phyloP scores from a whole-genome alignment of 2,797 vertebrate species.

The Manis pentadactyla region DNA sequence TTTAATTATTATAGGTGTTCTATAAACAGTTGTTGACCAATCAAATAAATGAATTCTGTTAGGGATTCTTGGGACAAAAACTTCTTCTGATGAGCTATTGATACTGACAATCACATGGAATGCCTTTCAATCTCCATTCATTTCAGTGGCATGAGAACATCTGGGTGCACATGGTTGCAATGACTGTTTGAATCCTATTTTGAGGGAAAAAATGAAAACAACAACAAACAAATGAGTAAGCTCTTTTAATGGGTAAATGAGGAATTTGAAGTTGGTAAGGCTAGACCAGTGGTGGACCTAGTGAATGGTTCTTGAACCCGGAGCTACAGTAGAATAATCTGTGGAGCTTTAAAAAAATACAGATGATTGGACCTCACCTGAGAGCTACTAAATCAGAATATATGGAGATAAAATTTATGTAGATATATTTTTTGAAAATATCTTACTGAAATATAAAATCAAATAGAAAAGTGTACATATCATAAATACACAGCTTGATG shows the following conservation, averaged over 20 bases:
- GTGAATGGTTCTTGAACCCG: background rate
- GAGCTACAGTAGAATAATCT: background rate
- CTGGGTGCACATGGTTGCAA: fast-evolving
- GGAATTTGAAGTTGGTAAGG: background rate
- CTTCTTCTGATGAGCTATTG: background rate
- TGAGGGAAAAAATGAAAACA: background rate
- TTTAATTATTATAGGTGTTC: background rate
- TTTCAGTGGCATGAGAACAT: background rate
- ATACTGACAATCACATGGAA: background rate
- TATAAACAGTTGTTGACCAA: background rate
- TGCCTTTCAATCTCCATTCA: background rate
- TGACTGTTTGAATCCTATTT: background rate
- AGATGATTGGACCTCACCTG: background rate
- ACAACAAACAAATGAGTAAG: background rate
- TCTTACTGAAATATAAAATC: background rate
- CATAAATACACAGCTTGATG: background rate
- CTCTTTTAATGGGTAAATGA: background rate
- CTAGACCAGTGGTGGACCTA: background rate
- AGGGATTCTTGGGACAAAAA: background rate
- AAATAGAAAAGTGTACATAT: background rate
- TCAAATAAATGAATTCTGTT: background rate
- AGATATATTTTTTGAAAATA: background rate
- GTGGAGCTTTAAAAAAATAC: background rate
- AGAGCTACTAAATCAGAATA: background rate
- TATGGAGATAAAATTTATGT: background rate